A percentile compares a stretch with the other conserved stretches of the same genome.
Conservation (phyloP, 2,113 vertebrate species). For the Nyctibius bracteatus region DNA sequence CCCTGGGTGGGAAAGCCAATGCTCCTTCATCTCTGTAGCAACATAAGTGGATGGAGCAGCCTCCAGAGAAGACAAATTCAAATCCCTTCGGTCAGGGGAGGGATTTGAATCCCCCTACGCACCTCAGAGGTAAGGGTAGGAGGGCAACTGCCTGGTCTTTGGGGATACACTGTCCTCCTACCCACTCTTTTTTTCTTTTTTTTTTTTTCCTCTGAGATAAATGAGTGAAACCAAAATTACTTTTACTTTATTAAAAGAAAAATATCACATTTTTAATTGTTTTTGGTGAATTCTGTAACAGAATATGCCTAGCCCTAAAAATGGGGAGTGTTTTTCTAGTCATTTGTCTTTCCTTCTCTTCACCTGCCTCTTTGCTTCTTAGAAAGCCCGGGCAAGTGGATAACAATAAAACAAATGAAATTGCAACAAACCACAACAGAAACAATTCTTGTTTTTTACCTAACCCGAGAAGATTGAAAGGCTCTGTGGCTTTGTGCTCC, state of each 20-base stretch:
- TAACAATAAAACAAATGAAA: neutral
- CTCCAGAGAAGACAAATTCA: neutral
- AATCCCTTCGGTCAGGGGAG: neutral
- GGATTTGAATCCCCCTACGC: neutral
- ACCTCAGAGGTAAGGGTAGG: neutral
- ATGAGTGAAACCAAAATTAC: neutral
- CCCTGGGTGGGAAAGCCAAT: neutral
- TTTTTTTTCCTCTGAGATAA: neutral
- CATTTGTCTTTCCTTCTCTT: neutral
- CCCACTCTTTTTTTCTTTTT: fast-evolving
- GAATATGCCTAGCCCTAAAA: neutral
- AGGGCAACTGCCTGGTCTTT: neutral
- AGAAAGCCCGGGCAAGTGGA: neutral
- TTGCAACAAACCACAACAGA: neutral
- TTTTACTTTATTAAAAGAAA: neutral
- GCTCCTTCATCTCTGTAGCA: neutral
- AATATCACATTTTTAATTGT: neutral
- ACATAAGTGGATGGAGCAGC: neutral
- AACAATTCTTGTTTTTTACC: neutral
- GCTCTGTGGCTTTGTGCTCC: neutral
- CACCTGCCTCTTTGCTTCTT: neutral
- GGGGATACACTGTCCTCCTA: neutral
- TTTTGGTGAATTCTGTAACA: neutral
- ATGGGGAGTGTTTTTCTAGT: neutral
- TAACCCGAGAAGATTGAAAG: neutral